phyloP scores from a whole-genome alignment of 2,113 vertebrate genomes.

The Ellobius talpinus region DNA sequence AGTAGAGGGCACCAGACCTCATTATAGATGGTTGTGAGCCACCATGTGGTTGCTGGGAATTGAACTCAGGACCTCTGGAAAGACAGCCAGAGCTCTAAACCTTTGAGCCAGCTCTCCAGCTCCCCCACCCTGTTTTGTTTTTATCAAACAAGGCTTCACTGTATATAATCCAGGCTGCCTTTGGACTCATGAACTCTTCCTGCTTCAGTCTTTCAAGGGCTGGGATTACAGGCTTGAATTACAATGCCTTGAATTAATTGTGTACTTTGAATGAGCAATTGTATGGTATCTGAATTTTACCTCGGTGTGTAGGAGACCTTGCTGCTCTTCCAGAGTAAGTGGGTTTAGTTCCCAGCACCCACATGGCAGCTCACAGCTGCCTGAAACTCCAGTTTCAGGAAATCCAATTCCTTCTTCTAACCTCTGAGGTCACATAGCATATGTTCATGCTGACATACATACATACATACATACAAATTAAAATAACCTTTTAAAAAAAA shows the following conservation, averaged over 20 bases:
- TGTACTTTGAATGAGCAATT: background rate
- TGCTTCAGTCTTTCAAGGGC: background rate
- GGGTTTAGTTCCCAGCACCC: background rate
- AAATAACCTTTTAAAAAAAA: background rate
- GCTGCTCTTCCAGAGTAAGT: background rate
- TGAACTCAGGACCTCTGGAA: too few species aligned
- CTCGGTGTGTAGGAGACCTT: background rate
- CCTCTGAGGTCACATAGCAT: background rate
- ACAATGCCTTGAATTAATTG: background rate
- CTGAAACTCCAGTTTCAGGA: background rate
- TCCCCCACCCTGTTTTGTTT: background rate
- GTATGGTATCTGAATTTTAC: background rate
- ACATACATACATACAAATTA: background rate
- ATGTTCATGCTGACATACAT: background rate
- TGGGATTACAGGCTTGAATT: background rate
- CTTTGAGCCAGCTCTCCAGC: too few species aligned
- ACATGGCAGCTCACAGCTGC: background rate
- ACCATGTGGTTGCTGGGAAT: too few species aligned
- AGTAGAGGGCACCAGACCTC: too few species aligned
- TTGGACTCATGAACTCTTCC: background rate
- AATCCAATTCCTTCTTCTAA: background rate
- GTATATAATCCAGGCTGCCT: too few species aligned
- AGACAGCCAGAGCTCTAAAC: too few species aligned
- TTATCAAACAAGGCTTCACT: background rate
- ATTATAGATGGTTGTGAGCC: too few species aligned